A percentile compares a stretch with the other conserved stretches of the same genome.
Conservation (phyloP, 2,888 invertebrate species). For the Dryadula phaetusa region DNA sequence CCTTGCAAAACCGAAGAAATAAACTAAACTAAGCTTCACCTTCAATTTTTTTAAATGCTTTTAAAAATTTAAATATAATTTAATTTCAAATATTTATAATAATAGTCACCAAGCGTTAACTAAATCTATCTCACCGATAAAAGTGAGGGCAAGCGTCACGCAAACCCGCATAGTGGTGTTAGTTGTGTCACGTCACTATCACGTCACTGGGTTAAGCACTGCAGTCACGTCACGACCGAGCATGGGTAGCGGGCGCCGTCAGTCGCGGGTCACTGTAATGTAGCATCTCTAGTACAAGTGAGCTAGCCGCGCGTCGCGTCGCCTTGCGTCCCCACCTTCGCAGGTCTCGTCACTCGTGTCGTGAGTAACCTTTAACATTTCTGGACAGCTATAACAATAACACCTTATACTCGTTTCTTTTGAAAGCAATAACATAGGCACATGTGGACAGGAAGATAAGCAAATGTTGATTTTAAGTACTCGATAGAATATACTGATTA, state of each 20-base stretch:
- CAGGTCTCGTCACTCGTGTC: background rate
- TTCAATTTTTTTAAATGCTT: too few species aligned
- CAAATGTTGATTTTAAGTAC: background rate
- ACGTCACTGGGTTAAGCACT: too few species aligned
- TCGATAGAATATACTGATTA: too few species aligned
- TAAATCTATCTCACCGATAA: conserved; percentile 20
- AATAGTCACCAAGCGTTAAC: too few species aligned
- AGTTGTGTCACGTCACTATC: background rate
- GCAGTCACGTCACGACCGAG: background rate
- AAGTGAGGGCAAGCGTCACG: conserved; percentile 11
- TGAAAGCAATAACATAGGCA: background rate
- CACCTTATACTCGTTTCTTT: background rate
- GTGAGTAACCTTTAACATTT: conserved; percentile 27
- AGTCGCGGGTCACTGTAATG: conserved; percentile 10
- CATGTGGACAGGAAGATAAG: background rate
- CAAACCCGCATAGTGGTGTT: conserved; percentile 15
- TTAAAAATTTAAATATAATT: too few species aligned
- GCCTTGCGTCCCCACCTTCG: conserved; percentile 17
- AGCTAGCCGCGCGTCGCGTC: background rate
- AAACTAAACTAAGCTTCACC: too few species aligned
- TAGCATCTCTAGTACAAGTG: background rate
- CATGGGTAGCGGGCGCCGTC: conserved; percentile 10
- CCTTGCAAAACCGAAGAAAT: too few species aligned
- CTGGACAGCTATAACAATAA: conserved; percentile 1
- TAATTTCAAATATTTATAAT: too few species aligned